These are phyloP conservation scores for Maniola jurtina DNA, from an alignment of 1,140 invertebrate genomes.

Conservation along the genomic window DNA sequence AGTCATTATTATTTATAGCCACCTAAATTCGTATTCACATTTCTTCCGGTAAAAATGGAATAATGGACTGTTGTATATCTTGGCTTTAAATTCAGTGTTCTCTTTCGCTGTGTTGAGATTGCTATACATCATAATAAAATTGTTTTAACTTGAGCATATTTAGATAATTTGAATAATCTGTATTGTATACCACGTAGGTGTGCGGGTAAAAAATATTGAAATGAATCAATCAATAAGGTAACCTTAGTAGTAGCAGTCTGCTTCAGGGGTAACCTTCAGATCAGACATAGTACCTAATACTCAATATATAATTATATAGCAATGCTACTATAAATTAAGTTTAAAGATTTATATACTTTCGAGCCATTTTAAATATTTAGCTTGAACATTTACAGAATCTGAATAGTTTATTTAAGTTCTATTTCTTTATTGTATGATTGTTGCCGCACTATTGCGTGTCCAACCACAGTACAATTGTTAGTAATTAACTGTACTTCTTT, in stretches of 20 bases:
- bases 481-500: conserved; percentile 73
- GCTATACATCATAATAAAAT: background rate
- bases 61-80: conserved; percentile 25
- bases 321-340: too few relatives aligned
- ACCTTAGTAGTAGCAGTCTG: background rate
- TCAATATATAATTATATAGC: too few relatives aligned
- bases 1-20: conserved; percentile 45
- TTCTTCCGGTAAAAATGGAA: conserved; percentile 38
- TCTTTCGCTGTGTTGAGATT: background rate
- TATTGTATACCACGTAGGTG: background rate
- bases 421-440: conserved; percentile 15
- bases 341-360: too few relatives aligned
- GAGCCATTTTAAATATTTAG: too few relatives aligned
- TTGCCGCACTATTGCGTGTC: conserved; percentile 49
- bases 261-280: background rate
- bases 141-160: background rate
- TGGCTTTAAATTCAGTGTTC: conserved; percentile 11
- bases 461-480: conserved; percentile 65
- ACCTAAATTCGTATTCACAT: conserved; percentile 31
- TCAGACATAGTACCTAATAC: background rate
- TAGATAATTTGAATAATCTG: background rate
- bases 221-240: background rate
- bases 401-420: background rate
- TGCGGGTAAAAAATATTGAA: background rate
- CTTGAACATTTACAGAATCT: background rate